These are phyloP conservation scores for Stichopus chloronotus DNA, from an alignment of 35 echinoderm and acorn worm genomes.

Conservation along the genomic window DNA sequence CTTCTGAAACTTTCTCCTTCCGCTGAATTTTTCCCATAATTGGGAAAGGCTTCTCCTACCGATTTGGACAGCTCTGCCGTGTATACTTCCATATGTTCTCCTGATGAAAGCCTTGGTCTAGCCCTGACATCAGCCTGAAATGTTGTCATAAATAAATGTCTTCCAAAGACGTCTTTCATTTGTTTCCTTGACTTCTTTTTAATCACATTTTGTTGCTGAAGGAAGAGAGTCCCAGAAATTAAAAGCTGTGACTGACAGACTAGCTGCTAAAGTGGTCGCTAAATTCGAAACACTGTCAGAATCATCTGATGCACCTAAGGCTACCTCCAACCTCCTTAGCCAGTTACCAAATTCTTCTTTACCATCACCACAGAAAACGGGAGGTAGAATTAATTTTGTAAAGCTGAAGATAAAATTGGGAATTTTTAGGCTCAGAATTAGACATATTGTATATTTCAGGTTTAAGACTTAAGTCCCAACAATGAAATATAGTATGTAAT, in stretches of 20 bases:
- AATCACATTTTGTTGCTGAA: background rate
- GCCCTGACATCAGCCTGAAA: slow-evolving; percentile 9
- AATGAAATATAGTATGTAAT: background rate
- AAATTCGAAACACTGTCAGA: slow-evolving; percentile 7
- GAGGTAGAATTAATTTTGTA: slow-evolving; percentile 8
- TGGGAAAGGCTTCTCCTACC: background rate
- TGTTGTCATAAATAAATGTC: background rate
- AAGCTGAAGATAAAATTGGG: background rate
- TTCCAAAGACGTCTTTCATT: slow-evolving; percentile 3
- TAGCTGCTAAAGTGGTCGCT: background rate
- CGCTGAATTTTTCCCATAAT: slow-evolving; percentile 12
- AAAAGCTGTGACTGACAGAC: background rate
- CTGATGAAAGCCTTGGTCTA: background rate
- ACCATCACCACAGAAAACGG: slow-evolving; percentile 17
- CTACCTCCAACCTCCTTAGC: slow-evolving; percentile 6
- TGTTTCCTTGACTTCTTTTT: background rate
- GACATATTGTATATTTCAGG: background rate
- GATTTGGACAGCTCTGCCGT: background rate
- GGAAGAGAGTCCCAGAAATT: slow-evolving; percentile 30
- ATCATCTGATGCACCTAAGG: background rate
- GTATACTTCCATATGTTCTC: slow-evolving; percentile 14
- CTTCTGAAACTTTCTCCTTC: background rate
- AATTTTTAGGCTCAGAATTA: background rate
- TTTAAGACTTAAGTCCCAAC: background rate
- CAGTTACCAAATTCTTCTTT: slow-evolving; percentile 29